Evolutionary conservation across 2,113 vertebrate species (phyloP), one percentile per base, ranked within the genome.

Genomic region (Pygoscelis antarcticus): DNA sequence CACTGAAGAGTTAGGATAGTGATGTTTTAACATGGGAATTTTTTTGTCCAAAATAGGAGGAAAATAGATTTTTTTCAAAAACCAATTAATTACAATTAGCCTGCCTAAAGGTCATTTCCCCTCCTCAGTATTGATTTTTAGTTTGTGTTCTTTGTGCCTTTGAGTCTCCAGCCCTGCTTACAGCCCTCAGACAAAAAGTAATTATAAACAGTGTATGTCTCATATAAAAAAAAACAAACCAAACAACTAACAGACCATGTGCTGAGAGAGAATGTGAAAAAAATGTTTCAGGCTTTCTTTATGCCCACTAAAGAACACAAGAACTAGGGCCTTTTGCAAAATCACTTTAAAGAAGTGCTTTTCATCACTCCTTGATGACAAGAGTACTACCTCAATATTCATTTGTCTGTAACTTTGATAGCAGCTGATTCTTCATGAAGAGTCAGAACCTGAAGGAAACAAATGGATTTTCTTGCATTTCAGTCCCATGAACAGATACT

Each of bases 171-270:
- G 27, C 27, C 29, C 68, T 84, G 23, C 42, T 58, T 92, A 40
- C 13, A 87, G 46, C 21, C 40, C 32, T 85, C 46, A 84, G 84
- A 65, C n/a, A 76, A 79, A 89, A 89, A 89, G 4, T 47, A 44
- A 71, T 83, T 76, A 49, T 47, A 70, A 86, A n/a, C 34, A 71
- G 22, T 57, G 5, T 47, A 27, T 36, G 11, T 80, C 19, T 90
- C 32, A 30, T 80, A 16, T 62, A 38, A 23, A 19, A n/a, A 26
- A 57, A 52, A 54, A 11, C 16, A 61, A 81, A 65, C 6, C 17
- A 52, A 93, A 26, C 8, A 71, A 30, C 11, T 40, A 49, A 66
- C 0, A 0, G 18, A 40, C 34, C 21, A 4, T 12, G 12, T 87
- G 25, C 38, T 83, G 70, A 80, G 29, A 71, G 14, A 54, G 25